phyloP scores from a whole-genome alignment of 2,113 vertebrate species.

The Ornithorhynchus anatinus region DNA sequence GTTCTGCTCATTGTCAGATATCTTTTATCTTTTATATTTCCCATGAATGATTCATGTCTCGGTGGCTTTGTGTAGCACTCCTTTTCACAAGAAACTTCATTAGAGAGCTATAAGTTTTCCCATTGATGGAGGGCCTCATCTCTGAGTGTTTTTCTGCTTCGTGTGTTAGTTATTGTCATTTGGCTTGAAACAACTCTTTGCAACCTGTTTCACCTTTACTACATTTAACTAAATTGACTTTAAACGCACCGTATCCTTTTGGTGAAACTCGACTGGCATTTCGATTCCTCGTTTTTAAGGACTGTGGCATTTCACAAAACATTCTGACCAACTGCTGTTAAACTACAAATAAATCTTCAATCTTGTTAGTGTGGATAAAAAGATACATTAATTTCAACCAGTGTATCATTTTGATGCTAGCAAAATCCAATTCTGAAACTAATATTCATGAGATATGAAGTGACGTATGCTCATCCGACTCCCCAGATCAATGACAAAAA shows the following conservation, averaged over 20 bases:
- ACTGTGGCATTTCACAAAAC: conserved; percentile 11
- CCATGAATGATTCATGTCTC: conserved; percentile 95
- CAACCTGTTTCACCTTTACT: conserved; percentile 72
- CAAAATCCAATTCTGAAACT: background rate
- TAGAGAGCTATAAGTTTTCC: conserved; percentile 85
- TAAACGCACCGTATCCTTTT: conserved; percentile 69
- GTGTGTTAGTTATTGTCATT: conserved; percentile 76
- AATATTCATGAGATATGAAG: background rate
- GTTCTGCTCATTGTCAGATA: conserved; percentile 87
- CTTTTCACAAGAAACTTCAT: conserved; percentile 87
- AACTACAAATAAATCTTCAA: conserved; percentile 6
- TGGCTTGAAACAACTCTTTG: conserved; percentile 69
- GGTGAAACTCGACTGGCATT: conserved; percentile 65
- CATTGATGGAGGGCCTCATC: conserved; percentile 77
- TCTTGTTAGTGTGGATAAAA: background rate
- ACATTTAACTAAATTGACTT: conserved; percentile 66
- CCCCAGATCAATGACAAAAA: background rate
- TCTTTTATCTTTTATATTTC: conserved; percentile 94
- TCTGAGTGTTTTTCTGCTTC: conserved; percentile 77
- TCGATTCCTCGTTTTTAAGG: conserved; percentile 57
- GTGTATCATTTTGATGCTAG: conserved; percentile 2
- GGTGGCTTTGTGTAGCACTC: conserved; percentile 81
- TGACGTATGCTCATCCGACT: background rate
- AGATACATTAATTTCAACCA: conserved; percentile 10
- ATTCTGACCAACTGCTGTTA: background rate